phyloP scores from a whole-genome alignment of 2,113 vertebrate genomes.

The Notechis scutatus region DNA sequence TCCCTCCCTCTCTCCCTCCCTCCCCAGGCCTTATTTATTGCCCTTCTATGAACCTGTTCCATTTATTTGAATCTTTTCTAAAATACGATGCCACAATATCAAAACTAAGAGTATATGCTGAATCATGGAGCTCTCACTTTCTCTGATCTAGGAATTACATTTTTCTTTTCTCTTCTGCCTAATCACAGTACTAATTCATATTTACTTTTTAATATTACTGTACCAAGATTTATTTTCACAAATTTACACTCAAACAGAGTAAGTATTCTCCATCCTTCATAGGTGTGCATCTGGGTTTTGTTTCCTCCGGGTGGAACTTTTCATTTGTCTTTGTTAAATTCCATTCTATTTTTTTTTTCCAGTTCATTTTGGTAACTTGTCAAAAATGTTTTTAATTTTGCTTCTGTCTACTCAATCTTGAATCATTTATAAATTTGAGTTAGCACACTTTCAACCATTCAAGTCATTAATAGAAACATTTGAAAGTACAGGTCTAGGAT shows the following conservation, averaged over 20 bases:
- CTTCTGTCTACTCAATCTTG: background rate
- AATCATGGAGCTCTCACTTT: background rate
- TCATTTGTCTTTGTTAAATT: background rate
- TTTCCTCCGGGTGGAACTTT: background rate
- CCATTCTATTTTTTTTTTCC: background rate
- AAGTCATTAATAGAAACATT: background rate
- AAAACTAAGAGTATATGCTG: background rate
- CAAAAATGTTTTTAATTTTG: background rate
- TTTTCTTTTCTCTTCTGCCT: background rate
- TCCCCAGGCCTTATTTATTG: background rate
- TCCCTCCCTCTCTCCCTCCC: too few relatives aligned
- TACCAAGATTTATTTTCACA: background rate
- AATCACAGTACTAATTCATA: background rate
- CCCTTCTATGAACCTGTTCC: background rate
- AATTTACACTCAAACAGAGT: background rate
- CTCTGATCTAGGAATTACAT: background rate
- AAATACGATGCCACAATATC: background rate
- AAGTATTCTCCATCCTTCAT: background rate
- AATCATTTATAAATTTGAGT: background rate
- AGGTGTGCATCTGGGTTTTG: background rate
- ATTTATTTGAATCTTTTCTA: background rate
- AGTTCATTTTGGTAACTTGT: background rate
- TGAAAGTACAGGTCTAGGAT: background rate
- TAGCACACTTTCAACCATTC: background rate
- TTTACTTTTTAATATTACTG: background rate